Evolutionary conservation across 2,888 invertebrate species (phyloP), one percentile per base, ranked within the genome.

Genomic region (Drymonia ruficornis): DNA sequence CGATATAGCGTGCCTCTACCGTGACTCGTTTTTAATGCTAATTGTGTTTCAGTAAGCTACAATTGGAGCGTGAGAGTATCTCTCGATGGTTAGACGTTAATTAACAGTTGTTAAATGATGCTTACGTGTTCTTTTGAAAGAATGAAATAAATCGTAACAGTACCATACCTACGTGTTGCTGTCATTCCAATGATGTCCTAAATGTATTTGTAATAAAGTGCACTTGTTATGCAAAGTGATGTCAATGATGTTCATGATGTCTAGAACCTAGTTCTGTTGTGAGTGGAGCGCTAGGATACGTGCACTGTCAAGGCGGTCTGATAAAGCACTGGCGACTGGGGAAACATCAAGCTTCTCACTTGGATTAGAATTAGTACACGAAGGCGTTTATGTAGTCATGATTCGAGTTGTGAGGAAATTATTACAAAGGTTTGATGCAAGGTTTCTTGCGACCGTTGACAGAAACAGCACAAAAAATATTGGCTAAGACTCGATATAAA

Each of bases 51-150:
- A 60, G 67, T 61, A 52, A 64, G 53, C 54, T 61, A 67, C 66
- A 84, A 83, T 69, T 80, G 76, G 84, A 81, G 79, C 86, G 84
- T 87, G 84, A 76, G 83, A 86, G 71, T 71, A 68, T 63, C 55
- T 65, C 51, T 64, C 53, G 49, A 65, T 55, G 47, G 44, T 59
- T 62, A 67, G 61, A 64, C 58, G 55, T 65, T 70, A 71, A 76
- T 79, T 77, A 78, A 66, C 62, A 65, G 47, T 56, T 67, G 55
- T 59, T 64, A 28, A 52, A 52, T 59, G 51, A 55, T 56, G 43
- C 49, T 62, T 59, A 55, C 44, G 49, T 57, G 59, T 54, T 47
- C 49, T 55, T 57, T 44, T 50, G 52, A 59, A 53, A 57, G 12
- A 50, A 43, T 44, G 44, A 44, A 44, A 13, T 23, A 19, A 13